Evolutionary conservation across 2,797 vertebrate genomes (phyloP).

Genomic region (Macroramphosus scolopax): DNA sequence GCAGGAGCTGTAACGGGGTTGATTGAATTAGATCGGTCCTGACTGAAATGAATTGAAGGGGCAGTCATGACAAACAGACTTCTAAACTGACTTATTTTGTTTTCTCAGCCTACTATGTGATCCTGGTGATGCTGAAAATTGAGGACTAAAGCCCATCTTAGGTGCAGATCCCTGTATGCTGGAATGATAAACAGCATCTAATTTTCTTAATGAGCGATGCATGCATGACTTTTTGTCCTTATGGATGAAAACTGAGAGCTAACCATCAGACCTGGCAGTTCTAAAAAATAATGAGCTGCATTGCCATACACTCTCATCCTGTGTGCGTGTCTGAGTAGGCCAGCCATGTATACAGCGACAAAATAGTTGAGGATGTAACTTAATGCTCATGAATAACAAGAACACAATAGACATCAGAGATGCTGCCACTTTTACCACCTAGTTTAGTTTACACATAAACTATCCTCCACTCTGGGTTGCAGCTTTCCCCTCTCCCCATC

Average conservation of each 20-base stretch:
- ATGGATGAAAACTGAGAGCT: no score
- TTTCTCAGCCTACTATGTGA: no score
- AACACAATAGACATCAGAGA: not conserved
- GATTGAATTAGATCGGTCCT: conserved; percentile 73
- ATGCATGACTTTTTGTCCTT: conserved; percentile 28
- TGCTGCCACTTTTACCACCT: no score
- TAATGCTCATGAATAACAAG: conserved; percentile 1
- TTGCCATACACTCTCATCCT: conserved; percentile 13
- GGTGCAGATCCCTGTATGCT: conserved; percentile 22
- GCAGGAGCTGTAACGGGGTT: conserved; percentile 68
- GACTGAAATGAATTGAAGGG: conserved; percentile 71
- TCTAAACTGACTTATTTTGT: conserved; percentile 54
- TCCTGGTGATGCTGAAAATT: no score
- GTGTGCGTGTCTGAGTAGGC: not conserved
- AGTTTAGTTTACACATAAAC: not conserved
- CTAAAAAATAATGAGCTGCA: conserved; percentile 26
- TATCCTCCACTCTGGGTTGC: not conserved
- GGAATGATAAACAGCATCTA: conserved; percentile 15
- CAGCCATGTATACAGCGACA: not conserved
- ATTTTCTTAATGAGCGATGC: conserved; percentile 38
- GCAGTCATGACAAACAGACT: conserved; percentile 53
- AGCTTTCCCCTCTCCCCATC: not conserved
- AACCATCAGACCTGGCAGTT: conserved; percentile 13
- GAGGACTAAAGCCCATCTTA: no score
- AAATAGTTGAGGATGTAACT: conserved; percentile 1